Base-by-base conservation (phyloP, 2,888 invertebrate genomes). In the Meiosimyza decipiens region DNA sequence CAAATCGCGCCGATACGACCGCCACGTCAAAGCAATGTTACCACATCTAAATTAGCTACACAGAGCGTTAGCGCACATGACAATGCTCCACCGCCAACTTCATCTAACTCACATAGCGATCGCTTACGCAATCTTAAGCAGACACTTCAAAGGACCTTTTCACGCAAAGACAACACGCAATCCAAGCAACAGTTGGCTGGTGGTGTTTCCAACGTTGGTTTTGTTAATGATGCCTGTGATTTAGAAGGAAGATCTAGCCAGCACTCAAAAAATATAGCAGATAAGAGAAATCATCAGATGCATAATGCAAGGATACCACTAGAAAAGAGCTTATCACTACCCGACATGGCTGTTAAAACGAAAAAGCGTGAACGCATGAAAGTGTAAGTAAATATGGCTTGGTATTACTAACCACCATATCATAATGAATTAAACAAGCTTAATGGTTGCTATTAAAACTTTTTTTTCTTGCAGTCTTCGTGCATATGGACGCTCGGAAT, bases 291-390 rank as follows among this genome's bases (percentile, higher is more conserved):
- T 9, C 77, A 73, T 15, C 40, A 22, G 47, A 52, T 75, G 13
- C 50, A 74, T 6, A 6, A 71, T 15, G 69, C 71, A 77, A 90
- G 89, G 77, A 90, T 90, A 11, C 92, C 93, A 0, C 84, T 95
- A 62, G 93, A 94, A 82, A 95, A 95, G 84, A 94, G 95, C 1
- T 88, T 92, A 16, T 95, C 95, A 0, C 92, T 95, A 92, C 95
- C 95, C 0, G 94, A 95, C 80, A 94, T 95, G 80, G 92, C 93
- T 80, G 92, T 91, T 52, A 92, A 91, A 79, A 89, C 89, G 2
- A 94, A 93, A 85, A 94, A 92, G 81, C 88, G 91, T 67, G 91
- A 93, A 79, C 87, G 93, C 74, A 87, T 93, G 13, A 88, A 91
- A 79, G 92, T 91, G 95, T 95, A 87, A 91, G 93, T 90, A 77